Percentiles rank a stretch among this genome's conserved stretches.
Conservation (phyloP, 2,797 vertebrate species). For the Eulemur mongoz region DNA sequence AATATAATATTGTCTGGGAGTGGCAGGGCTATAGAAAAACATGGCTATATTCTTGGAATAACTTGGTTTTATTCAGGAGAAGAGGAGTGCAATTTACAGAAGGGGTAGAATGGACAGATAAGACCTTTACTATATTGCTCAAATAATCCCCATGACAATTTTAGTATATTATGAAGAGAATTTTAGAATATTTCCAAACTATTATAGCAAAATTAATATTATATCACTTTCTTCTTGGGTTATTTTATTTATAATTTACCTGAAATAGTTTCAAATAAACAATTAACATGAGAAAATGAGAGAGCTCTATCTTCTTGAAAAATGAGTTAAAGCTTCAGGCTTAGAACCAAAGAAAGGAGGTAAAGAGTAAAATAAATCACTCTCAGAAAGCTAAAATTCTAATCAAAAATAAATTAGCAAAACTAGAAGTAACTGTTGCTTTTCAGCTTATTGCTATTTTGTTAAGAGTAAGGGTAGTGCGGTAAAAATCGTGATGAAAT, state of each 20-base stretch:
- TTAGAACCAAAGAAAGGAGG: background rate
- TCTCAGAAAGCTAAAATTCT: background rate
- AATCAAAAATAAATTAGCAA: background rate
- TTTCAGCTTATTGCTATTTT: background rate
- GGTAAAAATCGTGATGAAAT: background rate
- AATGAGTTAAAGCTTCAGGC: background rate
- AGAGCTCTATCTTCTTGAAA: background rate
- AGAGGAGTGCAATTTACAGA: background rate
- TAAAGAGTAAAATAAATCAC: background rate
- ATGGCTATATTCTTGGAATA: slow-evolving; percentile 12
- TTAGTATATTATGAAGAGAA: background rate
- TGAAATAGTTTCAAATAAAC: slow-evolving; percentile 30
- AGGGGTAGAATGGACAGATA: background rate
- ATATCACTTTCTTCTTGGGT: background rate
- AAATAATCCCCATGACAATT: background rate
- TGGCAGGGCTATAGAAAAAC: background rate
- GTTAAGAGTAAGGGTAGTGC: background rate
- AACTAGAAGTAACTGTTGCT: background rate
- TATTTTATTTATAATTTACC: slow-evolving; percentile 19
- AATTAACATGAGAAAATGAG: background rate
- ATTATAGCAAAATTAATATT: background rate
- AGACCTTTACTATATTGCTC: background rate
- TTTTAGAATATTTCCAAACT: background rate
- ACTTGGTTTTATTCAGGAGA: background rate
- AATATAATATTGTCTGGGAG: background rate